Base-by-base conservation (phyloP, 2,888 invertebrate species). In the Rutpela maculata region DNA sequence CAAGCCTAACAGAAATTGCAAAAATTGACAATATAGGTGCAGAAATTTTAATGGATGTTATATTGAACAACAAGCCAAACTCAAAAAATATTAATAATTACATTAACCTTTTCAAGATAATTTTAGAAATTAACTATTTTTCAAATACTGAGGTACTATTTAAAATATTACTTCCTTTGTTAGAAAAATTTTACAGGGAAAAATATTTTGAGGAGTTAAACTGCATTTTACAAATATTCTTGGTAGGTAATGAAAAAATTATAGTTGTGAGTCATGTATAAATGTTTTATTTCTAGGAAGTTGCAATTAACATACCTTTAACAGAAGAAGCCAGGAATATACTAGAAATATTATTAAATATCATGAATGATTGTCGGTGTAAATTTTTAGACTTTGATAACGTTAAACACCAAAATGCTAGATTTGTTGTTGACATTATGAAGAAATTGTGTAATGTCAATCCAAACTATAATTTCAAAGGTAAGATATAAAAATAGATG, bases 301-400 rank as follows among this genome's bases (percentile, higher is more conserved):
- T 74, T 17, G 60, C 79, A 7, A 63, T 78, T 26, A 65, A 66
- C 19, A 71, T 82, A 65, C 66, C 31, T 10, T 38, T 82, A 12
- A 74, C 55, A 19, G 57, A 77, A n/a, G 72, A 82, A 65, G 81
- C 75, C 12, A 76, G 78, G 50, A 26, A 69, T 1, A 60, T 80
- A 7, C 75, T 83, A 17, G 70, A 76, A n/a, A 60, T 80, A n/a
- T 72, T 87, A 7, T 75, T 85, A 19, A 81, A 79, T n/a, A 77
- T 86, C n/a, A 84, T 88, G 80, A 82, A 84, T 67, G 80, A 82
- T 68, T 81, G 78, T 77, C 75, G 88, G 62, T 85, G 85, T 76
- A 85, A 81, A 7, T 87, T 88, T 79, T 75, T 86, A n/a, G 82
- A 85, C 17, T 88, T 87, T 80, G 80, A 86, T 35, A 57, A 70